Evolutionary conservation across 2,113 vertebrate genomes (phyloP).

Genomic region (Microcebus ravelobensis): DNA sequence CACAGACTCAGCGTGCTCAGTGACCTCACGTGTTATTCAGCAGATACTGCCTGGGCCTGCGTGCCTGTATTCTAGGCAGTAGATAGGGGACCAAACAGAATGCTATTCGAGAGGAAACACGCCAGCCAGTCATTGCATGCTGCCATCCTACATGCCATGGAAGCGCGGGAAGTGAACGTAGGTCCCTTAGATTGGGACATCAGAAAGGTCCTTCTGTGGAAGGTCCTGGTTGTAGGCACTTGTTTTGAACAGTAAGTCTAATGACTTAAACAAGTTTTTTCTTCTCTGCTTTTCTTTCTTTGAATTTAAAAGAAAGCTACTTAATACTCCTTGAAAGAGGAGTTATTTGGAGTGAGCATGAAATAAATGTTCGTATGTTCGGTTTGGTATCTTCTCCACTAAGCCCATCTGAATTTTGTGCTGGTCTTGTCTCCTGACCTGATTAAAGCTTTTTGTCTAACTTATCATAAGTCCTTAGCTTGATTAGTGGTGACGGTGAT

Average conservation of each 20-base stretch:
- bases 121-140: background rate
- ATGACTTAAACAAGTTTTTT: background rate
- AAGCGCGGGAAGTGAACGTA: background rate
- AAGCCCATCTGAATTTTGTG: background rate
- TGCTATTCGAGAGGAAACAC: background rate
- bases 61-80: too few relatives aligned
- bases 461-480: background rate
- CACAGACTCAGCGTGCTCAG: too few relatives aligned
- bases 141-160: accelerated
- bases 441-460: background rate
- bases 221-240: background rate
- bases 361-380: background rate
- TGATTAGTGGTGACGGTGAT: background rate
- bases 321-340: background rate
- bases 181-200: background rate
- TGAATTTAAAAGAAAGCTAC: background rate
- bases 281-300: background rate
- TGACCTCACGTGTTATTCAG: background rate
- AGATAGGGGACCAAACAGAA: background rate
- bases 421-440: background rate
- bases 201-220: background rate
- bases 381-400: background rate
- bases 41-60: background rate
- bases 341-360: background rate
- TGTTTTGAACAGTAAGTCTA: background rate